phyloP scores from a whole-genome alignment of 2,888 invertebrate species.

The Alitta virens region DNA sequence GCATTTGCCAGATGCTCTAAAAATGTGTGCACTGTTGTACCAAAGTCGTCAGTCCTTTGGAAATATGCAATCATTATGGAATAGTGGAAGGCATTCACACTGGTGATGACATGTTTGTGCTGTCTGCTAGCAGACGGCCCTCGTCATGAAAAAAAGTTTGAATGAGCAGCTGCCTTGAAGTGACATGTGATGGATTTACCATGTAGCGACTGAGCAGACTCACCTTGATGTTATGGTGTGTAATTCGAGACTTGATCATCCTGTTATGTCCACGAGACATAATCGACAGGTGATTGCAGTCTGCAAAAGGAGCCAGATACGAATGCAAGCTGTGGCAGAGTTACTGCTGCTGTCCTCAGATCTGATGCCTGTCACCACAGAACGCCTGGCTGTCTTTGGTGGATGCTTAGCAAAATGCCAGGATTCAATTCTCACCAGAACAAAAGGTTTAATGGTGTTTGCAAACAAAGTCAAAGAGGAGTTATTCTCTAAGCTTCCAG shows the following conservation, averaged over 20 bases:
- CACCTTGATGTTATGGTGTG: slow-evolving; percentile 29
- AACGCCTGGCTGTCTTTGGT: slow-evolving; percentile 29
- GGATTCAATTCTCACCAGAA: slow-evolving; percentile 36
- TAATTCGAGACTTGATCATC: slow-evolving; percentile 24
- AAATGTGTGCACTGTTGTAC: too few relatives aligned
- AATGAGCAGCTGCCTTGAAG: too few relatives aligned
- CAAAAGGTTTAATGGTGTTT: slow-evolving; percentile 38
- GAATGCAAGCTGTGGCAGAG: slow-evolving; percentile 52
- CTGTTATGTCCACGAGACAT: slow-evolving; percentile 34
- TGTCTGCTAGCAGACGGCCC: too few relatives aligned
- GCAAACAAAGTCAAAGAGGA: slow-evolving; percentile 37
- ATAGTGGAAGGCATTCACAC: too few relatives aligned
- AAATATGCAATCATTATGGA: too few relatives aligned
- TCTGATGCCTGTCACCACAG: slow-evolving; percentile 46
- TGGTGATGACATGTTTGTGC: too few relatives aligned
- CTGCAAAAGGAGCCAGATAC: slow-evolving; percentile 45
- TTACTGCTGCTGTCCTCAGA: slow-evolving; percentile 49
- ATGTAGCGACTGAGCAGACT: too few relatives aligned
- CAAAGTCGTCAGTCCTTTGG: too few relatives aligned
- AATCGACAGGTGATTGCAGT: slow-evolving; percentile 39
- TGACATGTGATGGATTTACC: too few relatives aligned
- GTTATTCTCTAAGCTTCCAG: slow-evolving; percentile 29
- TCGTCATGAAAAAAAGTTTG: too few relatives aligned
- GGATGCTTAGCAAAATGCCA: slow-evolving; percentile 34
- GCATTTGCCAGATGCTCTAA: too few relatives aligned